phyloP scores from a whole-genome alignment of 2,797 vertebrate species.

The Dryobates pubescens region DNA sequence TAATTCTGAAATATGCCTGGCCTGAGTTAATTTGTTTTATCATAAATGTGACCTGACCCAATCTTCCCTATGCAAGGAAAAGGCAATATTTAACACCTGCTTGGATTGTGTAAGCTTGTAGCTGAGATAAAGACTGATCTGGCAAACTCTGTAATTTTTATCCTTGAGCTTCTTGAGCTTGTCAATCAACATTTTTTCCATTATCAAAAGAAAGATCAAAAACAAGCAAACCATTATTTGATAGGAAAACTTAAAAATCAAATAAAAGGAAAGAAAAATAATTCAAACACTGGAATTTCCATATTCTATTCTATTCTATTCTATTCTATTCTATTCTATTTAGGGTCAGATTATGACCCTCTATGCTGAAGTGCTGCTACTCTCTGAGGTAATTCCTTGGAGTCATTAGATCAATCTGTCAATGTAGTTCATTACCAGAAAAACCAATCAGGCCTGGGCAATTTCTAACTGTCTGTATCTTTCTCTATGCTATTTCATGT shows the following conservation, averaged over 20 bases:
- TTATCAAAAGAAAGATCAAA: not conserved
- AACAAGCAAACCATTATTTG: not conserved
- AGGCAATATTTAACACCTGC: not conserved
- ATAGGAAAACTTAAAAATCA: not conserved
- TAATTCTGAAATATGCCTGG: slow-evolving; percentile 36
- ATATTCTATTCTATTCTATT: too few relatives aligned
- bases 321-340: too few relatives aligned
- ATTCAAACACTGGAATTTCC: not conserved
- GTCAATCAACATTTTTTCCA: not conserved
- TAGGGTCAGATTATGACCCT: not conserved
- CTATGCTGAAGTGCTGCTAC: not conserved
- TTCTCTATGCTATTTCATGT: not conserved
- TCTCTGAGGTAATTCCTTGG: not conserved
- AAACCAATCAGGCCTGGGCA: not conserved
- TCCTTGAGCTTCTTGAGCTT: not conserved
- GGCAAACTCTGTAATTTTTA: not conserved
- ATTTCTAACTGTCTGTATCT: not conserved
- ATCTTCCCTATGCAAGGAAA: not conserved
- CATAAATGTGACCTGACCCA: slow-evolving; percentile 30
- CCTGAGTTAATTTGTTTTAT: slow-evolving; percentile 44
- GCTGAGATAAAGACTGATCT: not conserved
- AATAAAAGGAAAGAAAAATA: not conserved
- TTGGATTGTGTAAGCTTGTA: slow-evolving; percentile 28
- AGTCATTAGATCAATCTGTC: not conserved
- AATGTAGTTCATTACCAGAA: not conserved